Evolutionary conservation across 2,113 vertebrate genomes (phyloP).

Genomic region (Phyllopteryx taeniolatus): DNA sequence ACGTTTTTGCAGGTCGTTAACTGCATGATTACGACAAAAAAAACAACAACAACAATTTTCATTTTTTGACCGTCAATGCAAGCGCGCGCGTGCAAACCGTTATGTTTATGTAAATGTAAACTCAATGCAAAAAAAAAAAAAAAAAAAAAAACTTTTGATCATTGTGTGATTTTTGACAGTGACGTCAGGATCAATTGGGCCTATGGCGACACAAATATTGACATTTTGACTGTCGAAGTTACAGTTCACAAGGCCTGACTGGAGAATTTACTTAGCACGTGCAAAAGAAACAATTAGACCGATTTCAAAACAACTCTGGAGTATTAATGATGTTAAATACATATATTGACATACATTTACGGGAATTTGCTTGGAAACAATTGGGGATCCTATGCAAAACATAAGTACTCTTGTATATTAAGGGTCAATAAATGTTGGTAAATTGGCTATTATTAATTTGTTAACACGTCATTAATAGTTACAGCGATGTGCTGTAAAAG

Average conservation of each 20-base stretch:
- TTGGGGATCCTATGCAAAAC: not conserved
- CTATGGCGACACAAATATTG: not conserved
- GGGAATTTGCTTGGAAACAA: not conserved
- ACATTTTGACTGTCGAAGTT: not conserved
- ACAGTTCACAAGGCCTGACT: not conserved
- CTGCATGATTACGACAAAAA: no score
- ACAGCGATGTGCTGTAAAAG: not conserved
- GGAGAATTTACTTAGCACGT: not conserved
- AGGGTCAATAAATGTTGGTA: not conserved
- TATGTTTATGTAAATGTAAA: not conserved
- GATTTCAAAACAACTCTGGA: not conserved
- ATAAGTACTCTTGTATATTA: not conserved
- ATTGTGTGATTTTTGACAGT: not conserved
- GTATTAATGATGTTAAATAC: not conserved
- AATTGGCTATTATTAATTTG: not conserved
- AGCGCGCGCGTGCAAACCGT: not conserved
- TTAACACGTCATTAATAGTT: not conserved
- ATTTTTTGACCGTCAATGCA: not conserved
- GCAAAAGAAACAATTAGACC: not conserved
- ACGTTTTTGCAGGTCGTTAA: no score
- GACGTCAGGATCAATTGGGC: not conserved
- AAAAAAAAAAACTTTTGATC: not conserved
- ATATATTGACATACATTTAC: not conserved
- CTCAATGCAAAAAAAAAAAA: not conserved
- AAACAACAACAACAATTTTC: not conserved